Evolutionary conservation across 2,113 vertebrate species (phyloP), one percentile per base, ranked within the genome.

Genomic region (Hirundichthys speculiger): DNA sequence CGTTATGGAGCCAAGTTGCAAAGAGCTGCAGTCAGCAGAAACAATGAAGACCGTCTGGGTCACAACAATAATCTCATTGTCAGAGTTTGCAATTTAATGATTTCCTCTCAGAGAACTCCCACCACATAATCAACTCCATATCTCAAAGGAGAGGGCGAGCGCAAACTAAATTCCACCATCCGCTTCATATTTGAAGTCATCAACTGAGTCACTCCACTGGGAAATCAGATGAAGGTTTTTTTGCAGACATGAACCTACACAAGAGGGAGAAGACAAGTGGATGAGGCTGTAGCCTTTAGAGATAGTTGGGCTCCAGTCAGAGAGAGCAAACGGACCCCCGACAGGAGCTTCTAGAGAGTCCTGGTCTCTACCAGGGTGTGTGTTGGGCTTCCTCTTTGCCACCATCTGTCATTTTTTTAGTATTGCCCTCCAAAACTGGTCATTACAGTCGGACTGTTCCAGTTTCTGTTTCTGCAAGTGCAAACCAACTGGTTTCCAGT

Each of bases 31-130:
- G 71, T 87, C 80, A 84, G 81, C 86, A 55, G 75, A 82, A 87
- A 89, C 82, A 75, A 78, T 73, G 38, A 61, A 72, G 55, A 30
- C 73, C 10, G 86, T 85, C 73, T 77, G 79, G 79, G 77, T 82
- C 82, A 64, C 48, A 20, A 67, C 74, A 85, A 81, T 88, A 86
- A 89, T 85, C 84, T 86, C 65, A 84, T 88, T 86, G 77, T 85
- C 80, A 76, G 82, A 86, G 79, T 77, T 80, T 75, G 80, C 80
- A 82, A 80, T 80, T 76, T 85, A 83, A 90, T 82, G 80, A 87
- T 82, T 86, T 88, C 83, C 72, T 75, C 73, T 69, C 72, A 34
- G 71, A 80, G 54, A 73, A 19, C 60, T 59, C 73, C 47, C 47
- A 39, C 69, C 42, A 7, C 48, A 55, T 15, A 40, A 47, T 75